Evolutionary conservation across 2,888 invertebrate species (phyloP).

Genomic region (Thereva unica): DNA sequence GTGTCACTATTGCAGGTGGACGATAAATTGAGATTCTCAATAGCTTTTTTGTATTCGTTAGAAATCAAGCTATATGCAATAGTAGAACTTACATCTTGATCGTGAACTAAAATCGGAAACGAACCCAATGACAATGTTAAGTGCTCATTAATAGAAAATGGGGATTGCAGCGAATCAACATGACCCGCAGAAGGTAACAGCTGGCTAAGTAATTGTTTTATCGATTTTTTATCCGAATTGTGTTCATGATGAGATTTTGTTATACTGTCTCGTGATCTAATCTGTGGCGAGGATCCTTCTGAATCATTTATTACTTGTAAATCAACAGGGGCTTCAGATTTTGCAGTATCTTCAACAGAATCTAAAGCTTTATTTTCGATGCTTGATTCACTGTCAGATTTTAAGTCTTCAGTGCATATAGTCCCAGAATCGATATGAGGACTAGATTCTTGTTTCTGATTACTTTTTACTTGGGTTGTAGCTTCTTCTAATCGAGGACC

Average conservation of each 20-base stretch:
- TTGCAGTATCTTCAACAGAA: not conserved
- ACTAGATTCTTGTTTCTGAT: conserved; percentile 47
- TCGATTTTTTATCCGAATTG: conserved; percentile 62
- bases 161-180: conserved; percentile 60
- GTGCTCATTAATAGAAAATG: conserved; percentile 71
- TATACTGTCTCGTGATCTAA: conserved; percentile 35
- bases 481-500: conserved; percentile 62
- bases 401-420: conserved; percentile 58
- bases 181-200: conserved; percentile 64
- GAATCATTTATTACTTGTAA: not conserved
- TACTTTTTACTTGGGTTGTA: conserved; percentile 51
- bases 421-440: conserved; percentile 51
- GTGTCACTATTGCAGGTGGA: conserved; percentile 37
- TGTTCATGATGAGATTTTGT: conserved; percentile 40
- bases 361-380: not conserved
- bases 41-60: conserved; percentile 67
- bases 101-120: conserved; percentile 74
- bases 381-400: conserved; percentile 54
- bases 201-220: conserved; percentile 71
- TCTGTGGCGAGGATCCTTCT: not conserved
- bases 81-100: conserved; percentile 81
- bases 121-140: conserved; percentile 66
- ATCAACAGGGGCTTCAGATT: conserved; percentile 22
- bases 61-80: conserved; percentile 82
- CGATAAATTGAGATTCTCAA: conserved; percentile 59